A percentile compares a stretch with the other conserved stretches of the same genome.
These are phyloP conservation scores for Himantopus leucocephalus DNA, from an alignment of 2,113 vertebrate genomes.

Conservation along the genomic window DNA sequence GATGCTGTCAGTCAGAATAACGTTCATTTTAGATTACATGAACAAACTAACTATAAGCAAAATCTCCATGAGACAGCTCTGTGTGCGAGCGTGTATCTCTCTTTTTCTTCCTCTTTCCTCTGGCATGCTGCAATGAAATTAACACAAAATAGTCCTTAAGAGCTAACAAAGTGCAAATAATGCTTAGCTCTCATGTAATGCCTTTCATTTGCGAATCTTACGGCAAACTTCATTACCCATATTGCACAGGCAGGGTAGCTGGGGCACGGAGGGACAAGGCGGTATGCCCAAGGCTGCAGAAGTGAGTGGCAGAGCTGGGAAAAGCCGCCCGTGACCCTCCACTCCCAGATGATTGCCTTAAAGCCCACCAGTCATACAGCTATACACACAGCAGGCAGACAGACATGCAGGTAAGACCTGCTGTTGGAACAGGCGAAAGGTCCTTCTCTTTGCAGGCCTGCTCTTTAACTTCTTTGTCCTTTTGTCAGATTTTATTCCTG, in stretches of 20 bases:
- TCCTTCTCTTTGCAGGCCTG: neutral
- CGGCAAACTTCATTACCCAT: neutral
- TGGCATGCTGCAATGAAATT: neutral
- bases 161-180: neutral
- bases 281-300: neutral
- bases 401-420: neutral
- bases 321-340: neutral
- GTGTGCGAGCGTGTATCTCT: neutral
- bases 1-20: slow-evolving; percentile 40
- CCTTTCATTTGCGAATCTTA: neutral
- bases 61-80: neutral
- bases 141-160: slow-evolving; percentile 6
- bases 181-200: neutral
- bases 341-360: neutral
- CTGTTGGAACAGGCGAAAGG: neutral
- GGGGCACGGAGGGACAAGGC: neutral
- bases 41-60: slow-evolving; percentile 6
- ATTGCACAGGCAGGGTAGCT: neutral
- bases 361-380: neutral
- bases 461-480: slow-evolving; percentile 44
- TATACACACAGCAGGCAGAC: neutral
- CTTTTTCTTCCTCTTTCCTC: neutral
- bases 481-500: slow-evolving; percentile 31
- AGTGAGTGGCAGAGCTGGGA: neutral
- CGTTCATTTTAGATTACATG: slow-evolving; percentile 3